Evolutionary conservation across 2,797 vertebrate genomes (phyloP), one percentile per base, ranked within the genome.

Genomic region (Rhinatrema bivittatum): DNA sequence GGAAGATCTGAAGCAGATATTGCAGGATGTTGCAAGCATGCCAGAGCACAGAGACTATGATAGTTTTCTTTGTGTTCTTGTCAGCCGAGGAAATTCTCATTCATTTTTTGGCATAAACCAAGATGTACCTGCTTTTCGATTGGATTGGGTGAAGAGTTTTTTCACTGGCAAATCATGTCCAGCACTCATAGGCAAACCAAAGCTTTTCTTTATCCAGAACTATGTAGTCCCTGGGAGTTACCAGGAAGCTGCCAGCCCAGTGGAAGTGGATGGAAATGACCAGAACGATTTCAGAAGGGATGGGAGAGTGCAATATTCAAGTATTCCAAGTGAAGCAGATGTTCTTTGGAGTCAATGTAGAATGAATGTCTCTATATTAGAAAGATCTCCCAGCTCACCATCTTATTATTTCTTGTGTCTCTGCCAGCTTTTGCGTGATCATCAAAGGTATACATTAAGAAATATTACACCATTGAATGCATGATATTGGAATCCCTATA

Each of bases 121-220:
- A 1, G 12, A 38, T 3, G 27, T 24, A 7, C 15, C 26, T 1
- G 83, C 81, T 9, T 56, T 91, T 16, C 29, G 58, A 15, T 55
- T 87, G 44, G 76, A 90, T 20, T n/a, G 1, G 0, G 31, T 97
- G 60, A 82, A 76, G 28, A 52, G 38, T 10, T 72, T 77, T 19
- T 96, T 97, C 36, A 79, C 54, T 5, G 76, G 77, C 2, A 75
- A 85, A 1, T 23, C 6, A 0, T 98, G 93, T 46, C 84, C 79
- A 7, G 50, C 39, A 19, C 75, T 97, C 52, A 42, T 65, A 1
- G 91, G 90, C 33, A 98, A 97, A 56, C 95, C 95, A 0, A 97
- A 97, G 42, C 78, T 98, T 31, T 98, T 98, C 71, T 97, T 98
- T 51, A 78, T 98, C 64, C 93, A 97, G 71, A 90, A 60, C 47